Evolutionary conservation across 2,888 invertebrate genomes (phyloP).

Genomic region (Tineola bisselliella): DNA sequence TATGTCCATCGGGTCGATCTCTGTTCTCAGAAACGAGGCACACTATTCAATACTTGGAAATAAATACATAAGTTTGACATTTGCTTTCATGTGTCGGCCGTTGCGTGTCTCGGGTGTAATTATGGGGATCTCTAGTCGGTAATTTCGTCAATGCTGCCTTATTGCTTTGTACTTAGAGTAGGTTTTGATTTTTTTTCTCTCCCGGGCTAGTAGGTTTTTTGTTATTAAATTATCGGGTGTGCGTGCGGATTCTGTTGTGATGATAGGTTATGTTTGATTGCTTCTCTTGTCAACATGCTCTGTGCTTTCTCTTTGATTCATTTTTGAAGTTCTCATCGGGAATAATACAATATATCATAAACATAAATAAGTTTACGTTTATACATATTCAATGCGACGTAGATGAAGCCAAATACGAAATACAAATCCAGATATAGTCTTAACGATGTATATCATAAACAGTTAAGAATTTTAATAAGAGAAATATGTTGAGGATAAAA

Average conservation of each 20-base stretch:
- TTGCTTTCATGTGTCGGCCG: conserved; percentile 61
- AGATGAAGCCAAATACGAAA: too few relatives aligned
- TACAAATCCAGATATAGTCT: too few relatives aligned
- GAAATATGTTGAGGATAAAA: conserved; percentile 40
- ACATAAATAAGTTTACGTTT: too few relatives aligned
- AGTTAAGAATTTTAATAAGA: conserved; percentile 2
- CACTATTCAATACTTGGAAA: conserved; percentile 67
- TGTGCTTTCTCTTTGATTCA: conserved; percentile 63
- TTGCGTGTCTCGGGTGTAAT: conserved; percentile 62
- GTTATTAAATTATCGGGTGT: conserved; percentile 62
- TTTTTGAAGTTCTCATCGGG: background rate
- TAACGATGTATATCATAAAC: background rate
- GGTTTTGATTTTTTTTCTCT: conserved; percentile 8
- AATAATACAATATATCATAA: background rate
- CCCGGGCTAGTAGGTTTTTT: conserved; percentile 46
- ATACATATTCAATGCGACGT: too few relatives aligned
- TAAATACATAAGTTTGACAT: conserved; percentile 69
- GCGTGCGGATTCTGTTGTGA: conserved; percentile 66
- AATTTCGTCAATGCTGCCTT: conserved; percentile 28
- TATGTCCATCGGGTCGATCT: conserved; percentile 34
- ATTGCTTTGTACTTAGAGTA: conserved; percentile 37
- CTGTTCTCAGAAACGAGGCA: conserved; percentile 57
- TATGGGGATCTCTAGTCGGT: conserved; percentile 35
- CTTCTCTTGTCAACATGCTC: conserved; percentile 62
- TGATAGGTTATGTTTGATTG: conserved; percentile 66